Percentiles rank a stretch among this genome's conserved stretches.
Conservation (phyloP, 2,888 invertebrate species). For the Anthophora plumipes region DNA sequence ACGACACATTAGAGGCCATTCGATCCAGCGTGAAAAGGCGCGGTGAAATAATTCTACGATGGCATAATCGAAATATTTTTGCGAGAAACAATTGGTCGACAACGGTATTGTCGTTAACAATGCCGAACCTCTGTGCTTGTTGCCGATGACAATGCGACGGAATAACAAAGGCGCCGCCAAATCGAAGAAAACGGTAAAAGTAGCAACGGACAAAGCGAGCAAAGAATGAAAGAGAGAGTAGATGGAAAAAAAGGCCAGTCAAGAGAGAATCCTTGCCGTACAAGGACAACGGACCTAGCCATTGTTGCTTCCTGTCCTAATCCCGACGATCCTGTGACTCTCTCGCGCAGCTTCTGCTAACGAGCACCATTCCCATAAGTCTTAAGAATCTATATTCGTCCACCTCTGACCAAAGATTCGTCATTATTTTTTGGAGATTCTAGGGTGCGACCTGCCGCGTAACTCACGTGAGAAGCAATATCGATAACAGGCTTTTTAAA, state of each 20-base stretch:
- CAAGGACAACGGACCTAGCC: slow-evolving; percentile 58
- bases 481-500: slow-evolving; percentile 7
- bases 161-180: slow-evolving; percentile 58
- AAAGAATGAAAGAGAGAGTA: slow-evolving; percentile 6
- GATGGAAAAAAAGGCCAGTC: slow-evolving; percentile 55
- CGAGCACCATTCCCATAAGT: slow-evolving; percentile 77
- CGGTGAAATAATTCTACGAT: not conserved
- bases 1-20: not conserved
- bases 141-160: slow-evolving; percentile 56
- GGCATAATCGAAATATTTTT: slow-evolving; percentile 26
- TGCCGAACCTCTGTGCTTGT: slow-evolving; percentile 28
- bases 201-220: slow-evolving; percentile 34
- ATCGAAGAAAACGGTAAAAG: slow-evolving; percentile 63
- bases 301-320: slow-evolving; percentile 68
- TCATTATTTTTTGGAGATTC: slow-evolving; percentile 1
- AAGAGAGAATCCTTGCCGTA: slow-evolving; percentile 58
- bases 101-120: slow-evolving; percentile 48
- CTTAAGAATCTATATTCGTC: slow-evolving; percentile 19
- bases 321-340: slow-evolving; percentile 65
- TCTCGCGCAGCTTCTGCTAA: slow-evolving; percentile 67
- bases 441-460: not conserved
- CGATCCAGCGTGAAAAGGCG: slow-evolving; percentile 17
- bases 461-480: slow-evolving; percentile 19
- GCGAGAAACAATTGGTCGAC: slow-evolving; percentile 51
- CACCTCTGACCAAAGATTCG: slow-evolving; percentile 17